Evolutionary conservation across 2,797 vertebrate species (phyloP), one percentile per base, ranked within the genome.

Genomic region (Tangara arthus): DNA sequence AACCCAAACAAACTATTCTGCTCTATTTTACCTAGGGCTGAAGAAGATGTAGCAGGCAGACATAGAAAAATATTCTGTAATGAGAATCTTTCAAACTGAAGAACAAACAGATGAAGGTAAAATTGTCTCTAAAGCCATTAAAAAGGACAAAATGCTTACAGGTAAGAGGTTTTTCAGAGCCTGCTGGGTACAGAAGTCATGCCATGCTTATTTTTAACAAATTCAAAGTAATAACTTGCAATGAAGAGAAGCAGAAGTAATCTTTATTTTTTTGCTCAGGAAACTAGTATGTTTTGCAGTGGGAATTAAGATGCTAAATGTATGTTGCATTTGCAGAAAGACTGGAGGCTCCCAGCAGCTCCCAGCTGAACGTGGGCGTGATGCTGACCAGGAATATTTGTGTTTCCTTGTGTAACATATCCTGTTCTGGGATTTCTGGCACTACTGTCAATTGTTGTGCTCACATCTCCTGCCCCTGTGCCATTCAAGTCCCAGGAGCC

Each of bases 51-150:
- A 63, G 15, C 34, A 68, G 44, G 39, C 7, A 35, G 12, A 42
- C 2, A 3, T 0, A 37, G 21, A 50, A 82, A 82, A 92, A 50
- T 35, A 56, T 27, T 50, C 23, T 53, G 34, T 28, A 42, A 55
- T 61, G 69, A 77, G 28, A 66, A 46, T 30, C 22, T 82, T 95
- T 88, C 16, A 70, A 90, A 88, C 11, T 27, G 21, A 84, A 63
- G 83, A 66, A 59, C 24, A 91, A 79, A 81, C 12, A 56, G 21
- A 32, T n/a, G 49, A 82, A 77, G 37, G 37, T 7, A 69, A 76
- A 44, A n/a, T 27, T 69, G 17, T 20, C 23, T 52, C 34, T 55
- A 65, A 94, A 49, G 42, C 37, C 37, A 27, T 56, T 70, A 34
- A 49, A 93, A 80, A 76, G 41, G 7, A 6, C 5, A 35, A 84